These are phyloP conservation scores for Zygaena filipendulae DNA, from an alignment of 2,888 invertebrate genomes.

Conservation along the genomic window DNA sequence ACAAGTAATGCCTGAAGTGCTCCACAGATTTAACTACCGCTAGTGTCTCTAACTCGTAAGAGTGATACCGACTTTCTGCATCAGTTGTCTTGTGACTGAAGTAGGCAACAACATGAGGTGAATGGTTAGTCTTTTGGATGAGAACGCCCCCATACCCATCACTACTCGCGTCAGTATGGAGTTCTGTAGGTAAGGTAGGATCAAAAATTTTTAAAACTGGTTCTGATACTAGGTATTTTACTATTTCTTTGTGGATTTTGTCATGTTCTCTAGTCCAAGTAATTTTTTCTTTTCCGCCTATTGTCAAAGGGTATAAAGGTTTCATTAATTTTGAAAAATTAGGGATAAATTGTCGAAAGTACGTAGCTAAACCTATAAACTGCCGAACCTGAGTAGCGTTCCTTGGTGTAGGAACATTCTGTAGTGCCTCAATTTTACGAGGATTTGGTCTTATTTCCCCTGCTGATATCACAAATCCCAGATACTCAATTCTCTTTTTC, in stretches of 20 bases:
- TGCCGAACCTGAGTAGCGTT: constrained; percentile 16
- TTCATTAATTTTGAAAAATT: neutral
- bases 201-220: constrained; percentile 20
- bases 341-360: constrained; percentile 1
- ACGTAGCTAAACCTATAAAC: constrained; percentile 17
- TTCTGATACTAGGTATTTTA: constrained; percentile 11
- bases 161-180: constrained; percentile 20
- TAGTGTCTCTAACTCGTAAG: constrained; percentile 11
- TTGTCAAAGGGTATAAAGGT: too few species aligned
- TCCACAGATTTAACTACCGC: too few species aligned
- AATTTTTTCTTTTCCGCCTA: too few species aligned
- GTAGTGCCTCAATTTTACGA: constrained; percentile 16
- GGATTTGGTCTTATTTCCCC: constrained; percentile 18
- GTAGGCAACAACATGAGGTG: constrained; percentile 3
- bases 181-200: constrained; percentile 12
- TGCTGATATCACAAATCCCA: constrained; percentile 14
- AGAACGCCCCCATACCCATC: constrained; percentile 19
- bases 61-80: constrained; percentile 9
- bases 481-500: constrained; percentile 13
- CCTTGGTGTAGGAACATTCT: constrained; percentile 11
- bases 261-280: too few species aligned
- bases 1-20: constrained; percentile 15
- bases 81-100: constrained; percentile 6
- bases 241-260: constrained; percentile 7
- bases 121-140: constrained; percentile 1